Percentiles rank a stretch among this genome's conserved stretches.
These are phyloP conservation scores for Myodes glareolus DNA, from an alignment of 2,113 vertebrate genomes.

Conservation along the genomic window DNA sequence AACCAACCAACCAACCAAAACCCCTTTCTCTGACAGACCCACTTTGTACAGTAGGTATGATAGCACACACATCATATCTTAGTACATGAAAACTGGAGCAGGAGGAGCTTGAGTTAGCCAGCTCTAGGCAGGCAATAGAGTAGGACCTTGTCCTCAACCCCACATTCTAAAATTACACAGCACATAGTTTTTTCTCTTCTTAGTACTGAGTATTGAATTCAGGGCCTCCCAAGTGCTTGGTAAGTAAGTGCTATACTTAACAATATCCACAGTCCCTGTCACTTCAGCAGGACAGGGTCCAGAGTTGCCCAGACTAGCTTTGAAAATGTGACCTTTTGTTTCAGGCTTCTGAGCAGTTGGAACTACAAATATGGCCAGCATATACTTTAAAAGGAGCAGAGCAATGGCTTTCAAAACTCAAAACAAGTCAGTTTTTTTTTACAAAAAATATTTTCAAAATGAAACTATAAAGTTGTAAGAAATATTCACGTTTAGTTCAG, in stretches of 20 bases:
- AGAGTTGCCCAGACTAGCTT: neutral
- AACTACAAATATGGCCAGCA: neutral
- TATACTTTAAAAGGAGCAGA: neutral
- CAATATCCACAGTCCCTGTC: neutral
- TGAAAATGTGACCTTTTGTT: neutral
- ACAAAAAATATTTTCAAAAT: slow-evolving; percentile 50
- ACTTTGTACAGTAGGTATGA: neutral
- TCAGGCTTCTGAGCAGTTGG: neutral
- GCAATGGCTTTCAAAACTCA: neutral
- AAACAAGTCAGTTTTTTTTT: slow-evolving; percentile 10
- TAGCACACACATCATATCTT: neutral
- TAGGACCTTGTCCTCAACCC: neutral
- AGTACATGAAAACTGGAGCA: neutral
- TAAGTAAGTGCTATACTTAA: neutral
- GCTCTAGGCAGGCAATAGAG: neutral
- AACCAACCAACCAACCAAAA: too few relatives aligned
- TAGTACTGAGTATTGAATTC: neutral
- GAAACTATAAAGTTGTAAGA: slow-evolving; percentile 36
- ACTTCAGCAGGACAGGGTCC: neutral
- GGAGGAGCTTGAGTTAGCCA: neutral
- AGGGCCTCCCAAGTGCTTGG: neutral
- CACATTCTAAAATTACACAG: neutral
- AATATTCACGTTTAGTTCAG: slow-evolving; percentile 17
- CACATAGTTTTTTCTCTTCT: neutral
- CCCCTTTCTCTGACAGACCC: neutral